phyloP scores from a whole-genome alignment of 2,797 vertebrate genomes.

The Gallinago stenura region DNA sequence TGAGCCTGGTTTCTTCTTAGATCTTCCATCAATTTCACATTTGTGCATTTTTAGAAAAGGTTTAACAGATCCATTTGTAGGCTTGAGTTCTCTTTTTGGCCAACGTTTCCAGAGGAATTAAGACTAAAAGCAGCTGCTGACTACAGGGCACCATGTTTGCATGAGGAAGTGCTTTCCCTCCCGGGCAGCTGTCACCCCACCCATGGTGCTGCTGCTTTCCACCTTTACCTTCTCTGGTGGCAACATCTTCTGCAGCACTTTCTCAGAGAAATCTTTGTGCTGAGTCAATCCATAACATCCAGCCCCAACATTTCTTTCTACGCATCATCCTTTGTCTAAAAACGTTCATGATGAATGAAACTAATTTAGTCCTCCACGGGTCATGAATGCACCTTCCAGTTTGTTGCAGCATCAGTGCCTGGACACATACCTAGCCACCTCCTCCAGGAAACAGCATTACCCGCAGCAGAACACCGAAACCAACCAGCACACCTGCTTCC shows the following conservation, averaged over 20 bases:
- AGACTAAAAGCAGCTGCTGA: neutral
- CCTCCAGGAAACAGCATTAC: neutral
- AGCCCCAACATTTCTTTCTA: neutral
- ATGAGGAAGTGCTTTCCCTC: neutral
- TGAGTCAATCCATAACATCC: neutral
- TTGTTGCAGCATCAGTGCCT: neutral
- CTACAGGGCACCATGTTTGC: accelerated
- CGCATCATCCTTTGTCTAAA: neutral
- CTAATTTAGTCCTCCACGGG: neutral
- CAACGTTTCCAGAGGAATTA: neutral
- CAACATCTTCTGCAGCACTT: neutral
- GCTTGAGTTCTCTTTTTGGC: neutral
- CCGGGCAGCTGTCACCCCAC: accelerated
- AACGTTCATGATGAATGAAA: accelerated
- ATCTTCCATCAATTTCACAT: neutral
- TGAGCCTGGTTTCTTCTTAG: neutral
- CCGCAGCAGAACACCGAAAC: accelerated
- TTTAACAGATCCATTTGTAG: neutral
- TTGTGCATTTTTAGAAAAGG: neutral
- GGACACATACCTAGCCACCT: neutral
- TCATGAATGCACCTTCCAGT: neutral
- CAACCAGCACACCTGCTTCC: neutral
- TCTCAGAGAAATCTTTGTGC: neutral
- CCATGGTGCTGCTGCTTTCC: accelerated
- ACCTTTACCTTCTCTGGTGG: neutral